Evolutionary conservation across 2,888 invertebrate genomes (phyloP), one percentile per base, ranked within the genome.

Genomic region (Uropetala carovei): DNA sequence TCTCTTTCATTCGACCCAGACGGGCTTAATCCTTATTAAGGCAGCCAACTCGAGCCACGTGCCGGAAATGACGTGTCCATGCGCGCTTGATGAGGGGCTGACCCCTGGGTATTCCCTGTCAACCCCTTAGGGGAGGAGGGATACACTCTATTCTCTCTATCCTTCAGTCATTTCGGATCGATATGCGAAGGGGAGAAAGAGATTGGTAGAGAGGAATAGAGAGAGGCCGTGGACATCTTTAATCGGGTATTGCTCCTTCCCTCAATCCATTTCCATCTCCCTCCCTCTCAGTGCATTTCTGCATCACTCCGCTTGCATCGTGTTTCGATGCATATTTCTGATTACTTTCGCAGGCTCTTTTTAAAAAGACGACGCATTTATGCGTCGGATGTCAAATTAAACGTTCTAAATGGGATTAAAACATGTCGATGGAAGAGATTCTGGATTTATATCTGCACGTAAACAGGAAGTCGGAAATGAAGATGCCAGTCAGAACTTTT

Each of bases 31-130:
- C 75, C 75, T 27, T 75, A 27, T 75, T 75, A 75, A 75, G 75
- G 9, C 75, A 27, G 75, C 75, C 22, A 75, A 75, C 11, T 22
- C 89, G 30, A 58, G 89, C 43, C 89, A 89, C 89, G 89, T 89
- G 89, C 89, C 89, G 89, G 89, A 89, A 89, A 89, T 89, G 89
- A 89, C 89, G 89, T 89, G 89, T 60, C 64, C 89, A 14, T 43
- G 27, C 64, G 18, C 64, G 30, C 64, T 64, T 18, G 89, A 68
- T 64, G 89, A 89, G 89, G 43, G 89, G 89, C 60, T 89, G 89
- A 89, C 89, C 89, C 89, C 64, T n/a, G 89, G 89, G 89, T 58
- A 89, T 64, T 89, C 60, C 89, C 89, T 27, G 59, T 30, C 86
- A 14, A 22, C 86, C 60, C 89, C 56, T 64, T 86, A 22, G 60